These are phyloP conservation scores for Triplophysa dalaica DNA, from an alignment of 2,113 vertebrate genomes.

Conservation along the genomic window DNA sequence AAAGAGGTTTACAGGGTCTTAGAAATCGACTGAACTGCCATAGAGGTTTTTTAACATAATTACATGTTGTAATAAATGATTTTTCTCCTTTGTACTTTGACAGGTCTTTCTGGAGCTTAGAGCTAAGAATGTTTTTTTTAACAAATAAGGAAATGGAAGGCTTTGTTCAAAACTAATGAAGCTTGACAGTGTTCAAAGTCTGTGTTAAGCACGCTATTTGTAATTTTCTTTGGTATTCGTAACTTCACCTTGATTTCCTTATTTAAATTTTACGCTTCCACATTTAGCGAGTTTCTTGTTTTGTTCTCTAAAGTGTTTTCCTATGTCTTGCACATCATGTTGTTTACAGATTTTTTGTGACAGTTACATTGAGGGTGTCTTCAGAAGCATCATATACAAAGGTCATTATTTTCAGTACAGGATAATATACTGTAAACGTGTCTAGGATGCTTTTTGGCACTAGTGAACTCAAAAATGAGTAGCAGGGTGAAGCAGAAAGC, in stretches of 20 bases:
- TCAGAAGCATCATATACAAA: constrained; percentile 55
- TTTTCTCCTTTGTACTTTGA: constrained; percentile 9
- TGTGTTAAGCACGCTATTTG: constrained; percentile 10
- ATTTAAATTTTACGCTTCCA: constrained; percentile 25
- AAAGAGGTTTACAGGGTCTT: background rate
- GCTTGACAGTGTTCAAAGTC: background rate
- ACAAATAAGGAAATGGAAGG: constrained; percentile 55
- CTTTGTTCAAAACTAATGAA: background rate
- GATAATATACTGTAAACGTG: background rate
- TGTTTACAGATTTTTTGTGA: constrained; percentile 38
- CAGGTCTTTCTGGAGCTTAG: background rate
- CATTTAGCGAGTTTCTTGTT: background rate
- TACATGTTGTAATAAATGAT: background rate
- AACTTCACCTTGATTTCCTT: constrained; percentile 29
- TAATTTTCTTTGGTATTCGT: constrained; percentile 1
- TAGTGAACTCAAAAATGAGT: constrained; percentile 31
- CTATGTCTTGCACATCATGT: background rate
- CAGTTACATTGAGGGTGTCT: background rate
- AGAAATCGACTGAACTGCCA: background rate
- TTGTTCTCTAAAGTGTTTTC: constrained; percentile 6
- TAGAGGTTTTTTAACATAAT: background rate
- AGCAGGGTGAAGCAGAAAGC: constrained; percentile 41
- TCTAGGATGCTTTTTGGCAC: background rate
- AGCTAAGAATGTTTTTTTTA: constrained; percentile 54
- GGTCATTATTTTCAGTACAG: constrained; percentile 37